Conservation (phyloP, 2,888 invertebrate species). For the Dynastes tityus region DNA sequence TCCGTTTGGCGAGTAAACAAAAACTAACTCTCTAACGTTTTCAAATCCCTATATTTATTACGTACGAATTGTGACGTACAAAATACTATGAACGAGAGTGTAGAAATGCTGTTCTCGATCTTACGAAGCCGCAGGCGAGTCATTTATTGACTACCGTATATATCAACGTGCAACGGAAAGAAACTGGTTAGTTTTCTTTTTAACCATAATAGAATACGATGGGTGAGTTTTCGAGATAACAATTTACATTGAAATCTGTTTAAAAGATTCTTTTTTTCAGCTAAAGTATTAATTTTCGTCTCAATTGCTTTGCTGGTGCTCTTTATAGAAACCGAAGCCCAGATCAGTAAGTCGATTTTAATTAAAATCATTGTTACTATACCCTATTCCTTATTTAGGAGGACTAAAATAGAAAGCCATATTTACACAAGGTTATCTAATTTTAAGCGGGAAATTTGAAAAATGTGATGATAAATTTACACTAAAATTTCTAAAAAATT, state of each 20-base stretch:
- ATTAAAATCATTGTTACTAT: conserved; percentile 9
- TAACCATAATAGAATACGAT: conserved; percentile 14
- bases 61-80: background rate
- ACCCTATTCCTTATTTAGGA: too few relatives aligned
- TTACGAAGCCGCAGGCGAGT: conserved; percentile 13
- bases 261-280: conserved; percentile 5
- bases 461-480: too few relatives aligned
- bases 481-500: too few relatives aligned
- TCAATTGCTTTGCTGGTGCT: conserved; percentile 14
- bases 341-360: conserved; percentile 32
- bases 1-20: too few relatives aligned
- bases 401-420: background rate
- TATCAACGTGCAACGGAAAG: conserved; percentile 25
- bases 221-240: conserved; percentile 26
- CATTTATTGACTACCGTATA: background rate
- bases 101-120: conserved; percentile 7
- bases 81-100: background rate
- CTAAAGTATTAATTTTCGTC: conserved; percentile 14
- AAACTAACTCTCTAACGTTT: too few relatives aligned
- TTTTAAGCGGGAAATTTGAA: too few relatives aligned
- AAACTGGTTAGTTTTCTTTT: conserved; percentile 29
- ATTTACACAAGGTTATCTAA: too few relatives aligned
- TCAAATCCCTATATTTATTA: too few relatives aligned
- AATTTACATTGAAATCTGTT: background rate
- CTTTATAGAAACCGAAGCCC: conserved; percentile 14